Conservation (phyloP, 2,113 vertebrate genomes). For the Ginglymostoma cirratum region DNA sequence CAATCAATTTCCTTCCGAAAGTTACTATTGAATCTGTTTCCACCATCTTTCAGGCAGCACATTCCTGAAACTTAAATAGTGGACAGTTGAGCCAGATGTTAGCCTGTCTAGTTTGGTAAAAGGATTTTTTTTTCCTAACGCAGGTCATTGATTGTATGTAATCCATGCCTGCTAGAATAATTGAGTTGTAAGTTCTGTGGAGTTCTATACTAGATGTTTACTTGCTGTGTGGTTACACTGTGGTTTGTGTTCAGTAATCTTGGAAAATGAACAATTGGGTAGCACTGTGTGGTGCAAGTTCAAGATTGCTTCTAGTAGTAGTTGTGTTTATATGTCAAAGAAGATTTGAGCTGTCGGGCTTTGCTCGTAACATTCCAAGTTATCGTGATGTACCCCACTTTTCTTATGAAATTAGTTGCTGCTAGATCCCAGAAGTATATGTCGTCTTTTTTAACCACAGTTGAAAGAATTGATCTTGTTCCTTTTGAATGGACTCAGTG, state of each 20-base stretch:
- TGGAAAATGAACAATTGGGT: background rate
- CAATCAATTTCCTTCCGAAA: background rate
- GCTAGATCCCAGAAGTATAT: background rate
- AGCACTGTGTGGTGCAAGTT: background rate
- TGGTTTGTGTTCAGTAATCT: background rate
- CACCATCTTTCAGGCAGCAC: background rate
- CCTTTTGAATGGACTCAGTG: background rate
- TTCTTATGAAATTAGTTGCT: background rate
- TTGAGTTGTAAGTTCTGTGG: background rate
- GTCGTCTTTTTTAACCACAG: background rate
- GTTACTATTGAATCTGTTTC: background rate
- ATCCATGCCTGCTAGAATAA: background rate
- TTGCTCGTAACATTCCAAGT: background rate
- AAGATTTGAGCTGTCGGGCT: background rate
- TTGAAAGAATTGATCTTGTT: background rate
- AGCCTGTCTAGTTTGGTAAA: background rate
- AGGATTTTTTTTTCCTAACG: background rate
- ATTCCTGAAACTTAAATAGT: background rate
- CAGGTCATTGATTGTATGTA: background rate
- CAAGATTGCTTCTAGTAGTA: background rate
- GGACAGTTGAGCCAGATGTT: background rate
- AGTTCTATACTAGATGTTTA: background rate
- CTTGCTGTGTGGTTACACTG: background rate
- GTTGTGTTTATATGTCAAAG: background rate
- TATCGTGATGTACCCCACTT: background rate